phyloP scores from a whole-genome alignment of 2,888 invertebrate species.

The Oxytorus armatus region DNA sequence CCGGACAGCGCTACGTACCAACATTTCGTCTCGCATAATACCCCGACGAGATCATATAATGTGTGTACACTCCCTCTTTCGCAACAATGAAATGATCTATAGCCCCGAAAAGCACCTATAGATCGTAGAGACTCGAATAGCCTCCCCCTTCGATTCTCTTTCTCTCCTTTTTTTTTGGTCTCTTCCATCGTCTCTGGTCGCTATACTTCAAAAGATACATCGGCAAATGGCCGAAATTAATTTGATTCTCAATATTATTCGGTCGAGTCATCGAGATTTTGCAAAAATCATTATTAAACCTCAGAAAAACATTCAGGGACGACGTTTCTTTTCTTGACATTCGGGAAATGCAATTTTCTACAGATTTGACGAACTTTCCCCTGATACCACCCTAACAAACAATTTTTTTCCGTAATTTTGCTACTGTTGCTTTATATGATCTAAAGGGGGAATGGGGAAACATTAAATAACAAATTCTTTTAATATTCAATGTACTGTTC shows the following conservation, averaged over 20 bases:
- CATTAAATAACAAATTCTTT: too few relatives aligned
- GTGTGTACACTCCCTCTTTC: slow-evolving; percentile 79
- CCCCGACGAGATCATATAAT: slow-evolving; percentile 73
- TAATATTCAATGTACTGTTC: too few relatives aligned
- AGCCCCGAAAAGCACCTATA: slow-evolving; percentile 66
- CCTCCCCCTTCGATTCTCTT: slow-evolving; percentile 52
- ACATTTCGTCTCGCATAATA: slow-evolving; percentile 59
- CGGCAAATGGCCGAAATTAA: not conserved
- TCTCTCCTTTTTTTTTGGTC: slow-evolving; percentile 24
- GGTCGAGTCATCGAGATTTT: not conserved
- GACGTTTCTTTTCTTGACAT: not conserved
- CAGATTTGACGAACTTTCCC: not conserved
- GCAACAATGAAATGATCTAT: slow-evolving; percentile 80
- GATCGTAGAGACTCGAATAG: slow-evolving; percentile 66
- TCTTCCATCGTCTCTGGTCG: too few relatives aligned
- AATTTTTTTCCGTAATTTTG: too few relatives aligned
- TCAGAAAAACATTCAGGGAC: not conserved
- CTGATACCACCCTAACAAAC: too few relatives aligned
- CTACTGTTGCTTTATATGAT: too few relatives aligned
- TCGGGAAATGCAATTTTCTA: too few relatives aligned
- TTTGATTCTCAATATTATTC: not conserved
- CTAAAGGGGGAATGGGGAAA: too few relatives aligned
- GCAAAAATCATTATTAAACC: not conserved
- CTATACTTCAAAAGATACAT: not conserved
- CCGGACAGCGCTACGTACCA: slow-evolving; percentile 63